Evolutionary conservation across 2,113 vertebrate species (phyloP).

Genomic region (Aramus guarauna): DNA sequence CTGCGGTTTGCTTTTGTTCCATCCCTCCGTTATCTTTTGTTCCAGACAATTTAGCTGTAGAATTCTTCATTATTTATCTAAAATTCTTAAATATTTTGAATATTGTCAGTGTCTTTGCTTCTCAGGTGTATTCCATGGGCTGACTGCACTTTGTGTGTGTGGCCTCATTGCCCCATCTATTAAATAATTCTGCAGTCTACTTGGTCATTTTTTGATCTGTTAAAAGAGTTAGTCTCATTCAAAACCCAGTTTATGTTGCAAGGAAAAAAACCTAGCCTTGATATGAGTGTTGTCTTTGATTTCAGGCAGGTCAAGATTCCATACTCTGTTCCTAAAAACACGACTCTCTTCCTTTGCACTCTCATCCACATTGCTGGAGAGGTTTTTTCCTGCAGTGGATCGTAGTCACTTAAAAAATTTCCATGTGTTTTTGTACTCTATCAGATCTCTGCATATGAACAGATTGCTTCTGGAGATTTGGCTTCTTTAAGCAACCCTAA

Average conservation of each 20-base stretch:
- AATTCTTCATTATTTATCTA: neutral
- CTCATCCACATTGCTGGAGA: neutral
- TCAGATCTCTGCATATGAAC: neutral
- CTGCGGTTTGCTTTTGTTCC: neutral
- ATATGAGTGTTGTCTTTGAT: neutral
- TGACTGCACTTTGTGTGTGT: neutral
- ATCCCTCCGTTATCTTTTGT: neutral
- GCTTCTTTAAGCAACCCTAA: neutral
- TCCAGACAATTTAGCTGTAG: neutral
- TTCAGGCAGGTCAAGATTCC: neutral
- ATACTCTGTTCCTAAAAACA: neutral
- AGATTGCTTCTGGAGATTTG: neutral
- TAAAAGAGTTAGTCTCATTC: neutral
- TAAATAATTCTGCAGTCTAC: neutral
- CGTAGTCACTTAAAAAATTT: neutral
- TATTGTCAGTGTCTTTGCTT: neutral
- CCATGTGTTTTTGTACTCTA: neutral
- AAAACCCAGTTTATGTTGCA: neutral
- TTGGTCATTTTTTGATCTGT: neutral
- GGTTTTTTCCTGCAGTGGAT: neutral
- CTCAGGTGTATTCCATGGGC: neutral
- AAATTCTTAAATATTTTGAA: neutral
- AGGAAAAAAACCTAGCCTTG: neutral
- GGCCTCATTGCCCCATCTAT: neutral
- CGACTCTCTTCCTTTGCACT: fast-evolving